Evolutionary conservation across 2,888 invertebrate genomes (phyloP), one percentile per base, ranked within the genome.

Genomic region (Priocnemis perturbator): DNA sequence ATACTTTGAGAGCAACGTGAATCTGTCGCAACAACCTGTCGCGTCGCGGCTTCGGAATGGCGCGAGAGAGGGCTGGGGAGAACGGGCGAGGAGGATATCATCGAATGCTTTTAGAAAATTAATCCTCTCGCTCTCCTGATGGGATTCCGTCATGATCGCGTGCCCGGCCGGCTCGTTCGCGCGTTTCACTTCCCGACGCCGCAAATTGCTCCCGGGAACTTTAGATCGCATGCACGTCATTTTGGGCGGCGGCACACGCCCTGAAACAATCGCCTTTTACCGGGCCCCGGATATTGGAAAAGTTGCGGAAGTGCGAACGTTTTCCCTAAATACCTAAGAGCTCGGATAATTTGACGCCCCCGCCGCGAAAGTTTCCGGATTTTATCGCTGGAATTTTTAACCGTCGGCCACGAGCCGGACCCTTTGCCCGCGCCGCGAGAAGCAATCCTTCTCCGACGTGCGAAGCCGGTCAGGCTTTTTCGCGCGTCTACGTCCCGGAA

Each of bases 141-240:
- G 50, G 17, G 17, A 50, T 50, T 37, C n/a, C 17, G 50, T 17
- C 47, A n/a, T 47, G 47, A 47, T n/a, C n/a, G n/a, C n/a, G n/a
- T n/a, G n/a, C n/a, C n/a, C n/a, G n/a, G n/a, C n/a, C n/a, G n/a
- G n/a, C n/a, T n/a, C n/a, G n/a, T 4, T 7, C 15, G 47, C 47
- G 14, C 5, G 50, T 50, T 9, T 50, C 50, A 2, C 50, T 50
- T 19, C 17, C 3, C 50, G 37, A 9, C 37, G 37, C 50, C 50
- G 50, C 50, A 50, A 50, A 50, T 50, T 50, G 50, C 50, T 50
- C 50, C 17, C 19, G 50, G n/a, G 19, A 50, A 50, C 50, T 50
- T 50, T 50, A 50, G 50, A 50, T 50, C 5, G 17, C 50, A n/a
- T 50, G 50, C n/a, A 14, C 19, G 50, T 50, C n/a, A 50, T 50